These are phyloP conservation scores for Leucopsar rothschildi DNA, from an alignment of 2,113 vertebrate genomes.

Conservation along the genomic window DNA sequence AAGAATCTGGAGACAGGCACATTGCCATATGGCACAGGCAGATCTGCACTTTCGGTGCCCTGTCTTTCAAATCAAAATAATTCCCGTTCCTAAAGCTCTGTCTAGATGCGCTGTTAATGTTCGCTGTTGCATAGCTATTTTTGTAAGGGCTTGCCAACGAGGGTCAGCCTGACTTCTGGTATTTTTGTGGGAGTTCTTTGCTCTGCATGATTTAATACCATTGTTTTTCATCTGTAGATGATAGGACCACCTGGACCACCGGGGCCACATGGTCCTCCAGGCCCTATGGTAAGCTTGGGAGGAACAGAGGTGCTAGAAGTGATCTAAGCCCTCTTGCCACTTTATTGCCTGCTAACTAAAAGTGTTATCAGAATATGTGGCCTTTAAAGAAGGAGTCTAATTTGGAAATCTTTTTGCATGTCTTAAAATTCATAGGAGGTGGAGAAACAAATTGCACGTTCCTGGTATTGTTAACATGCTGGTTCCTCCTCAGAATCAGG, in stretches of 20 bases:
- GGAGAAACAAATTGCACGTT: not conserved
- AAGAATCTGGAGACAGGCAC: not conserved
- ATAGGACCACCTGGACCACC: slow-evolving; percentile 87
- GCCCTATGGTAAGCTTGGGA: slow-evolving; percentile 89
- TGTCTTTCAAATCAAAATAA: not conserved
- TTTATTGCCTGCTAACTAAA: not conserved
- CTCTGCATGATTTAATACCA: not conserved
- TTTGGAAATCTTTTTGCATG: not conserved
- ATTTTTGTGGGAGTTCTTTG: not conserved
- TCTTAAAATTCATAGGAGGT: not conserved
- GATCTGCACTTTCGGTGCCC: not conserved
- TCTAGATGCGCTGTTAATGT: not conserved
- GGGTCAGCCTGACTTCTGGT: not conserved
- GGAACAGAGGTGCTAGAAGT: not conserved
- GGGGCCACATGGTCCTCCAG: slow-evolving; percentile 91
- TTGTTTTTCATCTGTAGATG: slow-evolving; percentile 76
- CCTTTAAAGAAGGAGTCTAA: not conserved
- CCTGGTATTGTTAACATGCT: not conserved
- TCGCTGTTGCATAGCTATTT: not conserved
- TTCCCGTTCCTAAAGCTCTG: not conserved
- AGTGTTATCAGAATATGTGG: not conserved
- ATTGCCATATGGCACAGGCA: not conserved
- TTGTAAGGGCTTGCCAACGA: not conserved
- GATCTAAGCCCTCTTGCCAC: not conserved
- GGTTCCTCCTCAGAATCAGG: not conserved